Base-by-base conservation (phyloP, 2,888 invertebrate genomes). In the Oeneis ivallda region DNA sequence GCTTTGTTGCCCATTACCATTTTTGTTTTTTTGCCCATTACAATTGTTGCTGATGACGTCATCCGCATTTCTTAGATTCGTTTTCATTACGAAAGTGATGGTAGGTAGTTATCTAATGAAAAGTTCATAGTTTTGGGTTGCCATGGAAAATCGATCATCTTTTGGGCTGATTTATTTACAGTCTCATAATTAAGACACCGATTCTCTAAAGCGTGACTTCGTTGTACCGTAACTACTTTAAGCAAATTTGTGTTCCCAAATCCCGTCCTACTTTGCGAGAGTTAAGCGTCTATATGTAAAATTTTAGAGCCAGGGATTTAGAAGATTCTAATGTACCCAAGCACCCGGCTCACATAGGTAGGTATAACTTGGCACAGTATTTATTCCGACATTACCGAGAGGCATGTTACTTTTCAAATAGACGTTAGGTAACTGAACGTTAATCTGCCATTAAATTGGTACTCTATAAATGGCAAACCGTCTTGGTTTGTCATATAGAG, bases 201-300 rank as follows among this genome's bases (percentile, higher is more conserved):
- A 39, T 37, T 54, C 10, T n/a, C 41, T 43, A 54, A 15, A 9
- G 10, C 19, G 39, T 56, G 6, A 41, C 41, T 7, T 13, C 19
- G 17, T 41, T 56, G 56, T 19, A 11, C 53, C 39, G 39, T 41
- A 41, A 56, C 39, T 56, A 19, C 56, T 56, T 56, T 56, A 56
- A 60, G 37, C 60, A 59, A 59, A 59, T 60, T 60, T 49, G 60
- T 60, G 49, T 60, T 34, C 37, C 60, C 39, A 60, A 60, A 60
- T 50, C 50, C 60, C 47, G 37, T 15, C 49, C 37, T 50, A 60
- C 37, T 60, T 60, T 47, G 59, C 11, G 34, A 39, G 60, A 60
- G 47, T 60, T 50, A 60, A 60, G 49, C 60, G 49, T 60, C 60
- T 39, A n/a, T 60, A 60, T 60, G 60, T 37, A 60, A 50, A 60